These are phyloP conservation scores for Macrotus californicus DNA, from an alignment of 2,113 vertebrate genomes.

Conservation along the genomic window DNA sequence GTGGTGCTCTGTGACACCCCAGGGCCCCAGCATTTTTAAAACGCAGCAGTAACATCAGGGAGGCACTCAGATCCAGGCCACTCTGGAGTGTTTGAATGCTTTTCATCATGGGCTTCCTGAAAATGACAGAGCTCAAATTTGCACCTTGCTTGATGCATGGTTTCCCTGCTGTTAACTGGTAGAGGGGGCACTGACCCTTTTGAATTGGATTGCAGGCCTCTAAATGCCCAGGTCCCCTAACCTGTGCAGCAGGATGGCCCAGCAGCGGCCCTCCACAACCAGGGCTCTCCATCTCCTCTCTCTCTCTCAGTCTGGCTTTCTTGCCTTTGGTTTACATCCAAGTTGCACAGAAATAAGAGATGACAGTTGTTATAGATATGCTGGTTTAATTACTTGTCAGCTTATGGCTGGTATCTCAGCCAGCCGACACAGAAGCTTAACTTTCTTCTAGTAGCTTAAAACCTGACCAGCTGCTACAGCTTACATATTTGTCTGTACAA, in stretches of 20 bases:
- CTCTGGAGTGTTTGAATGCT: slow-evolving; percentile 90
- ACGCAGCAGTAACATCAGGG: slow-evolving; percentile 85
- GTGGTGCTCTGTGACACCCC: slow-evolving; percentile 83
- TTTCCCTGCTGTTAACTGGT: slow-evolving; percentile 91
- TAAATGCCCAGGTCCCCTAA: slow-evolving; percentile 92
- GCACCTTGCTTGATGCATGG: slow-evolving; percentile 92
- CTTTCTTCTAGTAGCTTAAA: slow-evolving; percentile 95
- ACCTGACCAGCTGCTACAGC: slow-evolving; percentile 93
- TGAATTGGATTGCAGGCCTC: slow-evolving; percentile 89
- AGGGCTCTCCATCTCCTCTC: slow-evolving; percentile 56
- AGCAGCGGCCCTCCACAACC: slow-evolving; percentile 85
- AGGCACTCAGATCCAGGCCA: slow-evolving; percentile 83
- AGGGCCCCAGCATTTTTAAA: slow-evolving; percentile 84
- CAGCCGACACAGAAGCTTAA: slow-evolving; percentile 94
- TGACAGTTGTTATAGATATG: slow-evolving; percentile 98
- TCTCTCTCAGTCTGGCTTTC: slow-evolving; percentile 74
- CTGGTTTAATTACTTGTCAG: slow-evolving; percentile 99
- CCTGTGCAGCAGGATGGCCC: slow-evolving; percentile 87
- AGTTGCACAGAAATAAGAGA: slow-evolving; percentile 95
- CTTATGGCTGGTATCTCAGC: slow-evolving; percentile 94
- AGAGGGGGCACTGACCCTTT: slow-evolving; percentile 91
- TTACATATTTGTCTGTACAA: slow-evolving; percentile 89
- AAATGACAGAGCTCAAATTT: slow-evolving; percentile 91
- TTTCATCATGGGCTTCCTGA: slow-evolving; percentile 88
- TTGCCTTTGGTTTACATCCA: slow-evolving; percentile 93